Evolutionary conservation across 2,797 vertebrate species (phyloP), one percentile per base, ranked within the genome.

Genomic region (Brotula barbata): DNA sequence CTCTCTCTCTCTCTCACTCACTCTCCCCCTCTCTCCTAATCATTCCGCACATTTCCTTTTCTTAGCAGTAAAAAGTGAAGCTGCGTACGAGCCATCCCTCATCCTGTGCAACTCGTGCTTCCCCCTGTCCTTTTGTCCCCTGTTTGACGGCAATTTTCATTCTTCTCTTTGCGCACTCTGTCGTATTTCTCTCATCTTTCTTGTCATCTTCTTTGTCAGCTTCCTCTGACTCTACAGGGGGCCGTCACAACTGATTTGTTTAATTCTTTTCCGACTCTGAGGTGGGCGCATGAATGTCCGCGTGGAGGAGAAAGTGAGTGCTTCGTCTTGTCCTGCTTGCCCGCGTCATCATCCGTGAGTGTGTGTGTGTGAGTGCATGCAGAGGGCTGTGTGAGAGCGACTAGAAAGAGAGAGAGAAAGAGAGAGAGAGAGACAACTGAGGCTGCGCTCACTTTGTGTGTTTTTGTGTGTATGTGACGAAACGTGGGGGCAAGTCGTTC

Each of bases 281-380:
- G 7, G 55, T 80, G 80, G 67, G 62, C 58, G 71, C 75, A 83
- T 83, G 55, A 85, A 85, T 86, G 81, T 82, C 81, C 69, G 81
- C 71, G 81, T 85, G 86, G 88, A 86, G 79, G 86, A 86, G 83
- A 89, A 85, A 88, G 88, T 87, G 84, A 88, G 83, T 82, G 79
- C 70, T 67, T 78, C 62, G 73, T 80, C 76, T 73, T 53, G 64
- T 77, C 79, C 68, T 42, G 63, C 71, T 78, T 28, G 64, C 33
- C 55, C 33, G 81, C 73, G 75, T 75, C 73, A 78, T 83, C 16
- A 37, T 23, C 0, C 19, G 53, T 19, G 63, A 53, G 58, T 23
- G 72, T 46, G 37, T 28, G 49, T 23, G 72, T 36, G 46, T 62
- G 74, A 66, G 69, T 77, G 82, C 64, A 66, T 74, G 75, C 55